A percentile compares a stretch with the other conserved stretches of the same genome.
phyloP scores from a whole-genome alignment of 1,140 invertebrate species.

The Colletes gigas region DNA sequence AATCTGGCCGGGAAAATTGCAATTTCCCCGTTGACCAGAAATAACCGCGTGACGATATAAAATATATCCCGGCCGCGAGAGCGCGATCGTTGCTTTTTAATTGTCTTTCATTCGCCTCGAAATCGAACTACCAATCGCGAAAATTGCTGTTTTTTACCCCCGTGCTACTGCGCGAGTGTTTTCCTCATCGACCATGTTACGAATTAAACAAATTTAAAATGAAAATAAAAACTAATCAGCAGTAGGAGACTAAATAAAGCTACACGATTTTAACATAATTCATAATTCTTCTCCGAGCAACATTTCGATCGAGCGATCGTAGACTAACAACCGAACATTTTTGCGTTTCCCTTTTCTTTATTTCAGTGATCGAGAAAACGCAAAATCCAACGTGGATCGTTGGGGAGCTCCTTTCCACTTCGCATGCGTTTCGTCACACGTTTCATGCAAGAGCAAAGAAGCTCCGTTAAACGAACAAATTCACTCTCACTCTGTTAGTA shows the following conservation, averaged over 20 bases:
- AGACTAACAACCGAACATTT: background rate
- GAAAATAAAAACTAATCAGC: background rate
- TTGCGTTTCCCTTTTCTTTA: too few relatives aligned
- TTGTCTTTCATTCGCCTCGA: constrained; percentile 45
- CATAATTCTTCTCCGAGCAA: constrained; percentile 12
- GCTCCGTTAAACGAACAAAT: background rate
- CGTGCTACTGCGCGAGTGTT: background rate
- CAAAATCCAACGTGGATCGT: too few relatives aligned
- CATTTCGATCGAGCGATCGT: background rate
- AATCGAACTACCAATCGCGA: constrained; percentile 21
- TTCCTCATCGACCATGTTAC: background rate
- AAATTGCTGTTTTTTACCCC: constrained; percentile 14
- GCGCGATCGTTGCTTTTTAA: constrained; percentile 58
- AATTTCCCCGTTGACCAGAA: constrained; percentile 37
- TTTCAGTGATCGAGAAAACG: too few relatives aligned
- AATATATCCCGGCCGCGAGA: constrained; percentile 42
- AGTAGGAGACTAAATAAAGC: too few relatives aligned
- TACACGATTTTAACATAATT: background rate
- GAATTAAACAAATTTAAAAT: constrained; percentile 45
- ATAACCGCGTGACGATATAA: constrained; percentile 47
- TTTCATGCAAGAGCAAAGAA: constrained; percentile 24
- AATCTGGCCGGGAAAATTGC: constrained; percentile 61
- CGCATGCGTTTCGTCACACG: background rate
- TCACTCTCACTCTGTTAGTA: constrained; percentile 16
- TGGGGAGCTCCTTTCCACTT: background rate